Base-by-base conservation (phyloP, 2,888 invertebrate species). In the Hermaeophaga mercurialis region DNA sequence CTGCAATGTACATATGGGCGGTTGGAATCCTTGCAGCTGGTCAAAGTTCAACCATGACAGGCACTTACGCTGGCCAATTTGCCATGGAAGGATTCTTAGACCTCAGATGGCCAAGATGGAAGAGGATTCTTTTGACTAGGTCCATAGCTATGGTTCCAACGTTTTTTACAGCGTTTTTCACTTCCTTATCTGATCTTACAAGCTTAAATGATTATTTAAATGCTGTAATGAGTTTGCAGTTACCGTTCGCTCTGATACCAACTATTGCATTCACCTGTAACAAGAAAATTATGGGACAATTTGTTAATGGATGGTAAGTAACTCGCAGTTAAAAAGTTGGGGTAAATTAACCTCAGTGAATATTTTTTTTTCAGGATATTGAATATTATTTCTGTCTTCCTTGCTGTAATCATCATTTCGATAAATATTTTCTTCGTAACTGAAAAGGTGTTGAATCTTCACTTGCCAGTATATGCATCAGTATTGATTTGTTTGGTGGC, bases 31-130 rank as follows among this genome's bases (percentile, higher is more conserved):
- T 88, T 41, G 90, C 90, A 19, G 90, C 90, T 28, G 90, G 90
- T 24, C 90, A 91, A 75, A 89, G 89, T 63, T 89, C 90, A 12
- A 91, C 91, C 5, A 89, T 89, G 89, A 89, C 91, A 0, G 88
- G 88, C 17, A 77, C 90, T 0, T 91, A 91, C 75, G 86, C 90
- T n/a, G 91, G 91, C 0, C 91, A 91, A 74, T 91, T 91, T 75
- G 89, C 88, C 0, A 91, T 91, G 91, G 90, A 91, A 82, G 93
- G 93, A n/a, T 93, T 94, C 73, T 77, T 94, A 12, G 88, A 91
- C 71, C 79, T 94, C 9, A 84, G 85, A 70, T 93, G 92, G 92
- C 82, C 89, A 1, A 84, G 90, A 38, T 94, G 94, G 94, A 90
- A 89, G 77, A 80, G 94, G 74, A 90, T 94, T 0, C 78, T 93